Percentiles rank a stretch among this genome's conserved stretches.
phyloP scores from a whole-genome alignment of 2,888 invertebrate species.

The Cephonodes hylas region DNA sequence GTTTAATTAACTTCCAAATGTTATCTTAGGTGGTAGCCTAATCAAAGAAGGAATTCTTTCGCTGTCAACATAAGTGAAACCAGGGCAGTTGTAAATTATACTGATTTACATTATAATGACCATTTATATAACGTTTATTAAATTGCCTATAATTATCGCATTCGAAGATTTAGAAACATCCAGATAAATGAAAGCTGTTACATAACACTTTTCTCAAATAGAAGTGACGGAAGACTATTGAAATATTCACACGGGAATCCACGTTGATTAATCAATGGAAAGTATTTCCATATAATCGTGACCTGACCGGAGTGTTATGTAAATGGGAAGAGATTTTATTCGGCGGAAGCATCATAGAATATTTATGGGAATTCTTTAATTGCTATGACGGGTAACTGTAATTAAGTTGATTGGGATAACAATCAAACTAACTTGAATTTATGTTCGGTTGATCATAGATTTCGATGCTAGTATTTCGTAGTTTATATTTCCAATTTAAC shows the following conservation, averaged over 20 bases:
- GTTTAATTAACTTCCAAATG: too few relatives aligned
- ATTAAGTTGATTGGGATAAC: background rate
- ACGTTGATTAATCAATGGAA: background rate
- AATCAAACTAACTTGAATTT: too few relatives aligned
- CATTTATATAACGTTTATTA: too few relatives aligned
- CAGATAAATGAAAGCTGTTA: background rate
- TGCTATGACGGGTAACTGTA: background rate
- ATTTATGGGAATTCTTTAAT: background rate
- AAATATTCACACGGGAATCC: background rate
- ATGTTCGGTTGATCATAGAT: background rate
- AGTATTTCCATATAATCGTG: background rate
- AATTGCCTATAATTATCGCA: too few relatives aligned
- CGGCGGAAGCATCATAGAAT: background rate
- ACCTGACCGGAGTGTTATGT: background rate
- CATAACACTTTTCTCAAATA: background rate
- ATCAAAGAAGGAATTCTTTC: too few relatives aligned
- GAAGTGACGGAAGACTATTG: background rate
- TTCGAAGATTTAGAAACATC: too few relatives aligned
- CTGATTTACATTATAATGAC: too few relatives aligned
- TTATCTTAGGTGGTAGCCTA: too few relatives aligned
- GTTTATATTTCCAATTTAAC: too few relatives aligned
- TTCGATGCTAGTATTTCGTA: too few relatives aligned
- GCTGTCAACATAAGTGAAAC: too few relatives aligned
- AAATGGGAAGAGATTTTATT: background rate
- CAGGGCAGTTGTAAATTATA: too few relatives aligned